phyloP scores from a whole-genome alignment of 2,113 vertebrate species.

The Phaethon lepturus region DNA sequence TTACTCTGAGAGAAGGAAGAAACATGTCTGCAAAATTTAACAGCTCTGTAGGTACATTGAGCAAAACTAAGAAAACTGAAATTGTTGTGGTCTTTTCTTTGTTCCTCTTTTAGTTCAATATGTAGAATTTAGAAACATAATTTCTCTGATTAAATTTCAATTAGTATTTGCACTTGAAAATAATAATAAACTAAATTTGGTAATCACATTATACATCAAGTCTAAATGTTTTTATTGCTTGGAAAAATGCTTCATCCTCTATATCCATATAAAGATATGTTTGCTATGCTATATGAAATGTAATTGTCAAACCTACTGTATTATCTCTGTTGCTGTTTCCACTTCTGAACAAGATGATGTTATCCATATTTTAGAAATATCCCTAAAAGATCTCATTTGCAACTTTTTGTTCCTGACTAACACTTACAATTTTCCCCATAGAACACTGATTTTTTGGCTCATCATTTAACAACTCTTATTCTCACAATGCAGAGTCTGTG shows the following conservation, averaged over 20 bases:
- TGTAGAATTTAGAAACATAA: not conserved
- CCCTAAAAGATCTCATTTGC: not conserved
- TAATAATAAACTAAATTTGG: not conserved
- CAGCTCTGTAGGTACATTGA: not conserved
- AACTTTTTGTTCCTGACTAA: not conserved
- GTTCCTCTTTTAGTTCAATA: not conserved
- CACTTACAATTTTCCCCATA: not conserved
- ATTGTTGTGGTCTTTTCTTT: not conserved
- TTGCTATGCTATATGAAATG: not conserved
- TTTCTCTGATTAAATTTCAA: not conserved
- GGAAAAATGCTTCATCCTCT: not conserved
- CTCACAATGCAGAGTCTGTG: not conserved
- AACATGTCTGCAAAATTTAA: not conserved
- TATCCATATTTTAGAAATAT: not conserved
- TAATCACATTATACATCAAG: not conserved
- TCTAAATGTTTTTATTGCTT: not conserved
- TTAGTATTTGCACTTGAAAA: not conserved
- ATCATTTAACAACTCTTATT: not conserved
- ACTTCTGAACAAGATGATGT: not conserved
- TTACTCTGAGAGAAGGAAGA: not conserved
- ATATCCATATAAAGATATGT: not conserved
- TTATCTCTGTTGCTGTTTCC: not conserved
- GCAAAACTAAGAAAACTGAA: not conserved
- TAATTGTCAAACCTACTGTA: not conserved
- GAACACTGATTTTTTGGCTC: not conserved